A percentile compares a stretch with the other conserved stretches of the same genome.
Conservation (phyloP, 2,888 invertebrate genomes). For the Torymus auratus region DNA sequence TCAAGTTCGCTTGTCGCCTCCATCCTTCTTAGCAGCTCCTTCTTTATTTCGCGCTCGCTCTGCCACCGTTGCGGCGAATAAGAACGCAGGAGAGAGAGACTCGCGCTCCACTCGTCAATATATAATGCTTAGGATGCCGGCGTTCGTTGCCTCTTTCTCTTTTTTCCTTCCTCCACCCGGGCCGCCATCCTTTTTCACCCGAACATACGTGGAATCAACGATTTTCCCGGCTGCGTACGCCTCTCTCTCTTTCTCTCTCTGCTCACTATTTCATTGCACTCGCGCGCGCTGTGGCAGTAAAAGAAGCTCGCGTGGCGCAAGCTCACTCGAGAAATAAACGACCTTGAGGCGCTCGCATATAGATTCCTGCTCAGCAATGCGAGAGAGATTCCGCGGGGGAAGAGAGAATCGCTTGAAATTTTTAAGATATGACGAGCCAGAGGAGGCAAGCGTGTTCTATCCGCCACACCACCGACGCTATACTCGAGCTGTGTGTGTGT, state of each 20-base stretch:
- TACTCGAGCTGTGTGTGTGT: not conserved
- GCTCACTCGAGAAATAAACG: slow-evolving; percentile 50
- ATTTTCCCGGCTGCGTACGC: slow-evolving; percentile 25
- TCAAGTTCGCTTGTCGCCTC: slow-evolving; percentile 22
- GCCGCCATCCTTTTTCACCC: slow-evolving; percentile 32
- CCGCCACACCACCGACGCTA: not conserved
- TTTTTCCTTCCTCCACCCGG: not conserved
- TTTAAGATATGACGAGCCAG: slow-evolving; percentile 47
- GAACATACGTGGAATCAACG: slow-evolving; percentile 46
- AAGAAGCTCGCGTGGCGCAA: slow-evolving; percentile 20
- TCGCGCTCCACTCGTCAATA: slow-evolving; percentile 40
- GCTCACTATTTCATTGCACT: slow-evolving; percentile 47
- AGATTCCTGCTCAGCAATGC: slow-evolving; percentile 54
- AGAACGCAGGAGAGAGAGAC: slow-evolving; percentile 3
- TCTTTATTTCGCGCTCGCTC: slow-evolving; percentile 24
- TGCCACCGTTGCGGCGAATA: slow-evolving; percentile 28
- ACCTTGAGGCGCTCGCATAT: slow-evolving; percentile 42
- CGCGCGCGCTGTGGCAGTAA: not conserved
- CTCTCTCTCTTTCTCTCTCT: slow-evolving; percentile 9
- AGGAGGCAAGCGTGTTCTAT: not conserved
- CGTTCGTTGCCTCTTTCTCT: not conserved
- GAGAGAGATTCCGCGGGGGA: slow-evolving; percentile 42
- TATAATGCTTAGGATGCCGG: slow-evolving; percentile 45
- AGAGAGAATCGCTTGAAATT: slow-evolving; percentile 49
- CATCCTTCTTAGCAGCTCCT: slow-evolving; percentile 35